A percentile compares a stretch with the other conserved stretches of the same genome.
Evolutionary conservation across 1,140 invertebrate species (phyloP).

Genomic region (Centruroides vittatus): DNA sequence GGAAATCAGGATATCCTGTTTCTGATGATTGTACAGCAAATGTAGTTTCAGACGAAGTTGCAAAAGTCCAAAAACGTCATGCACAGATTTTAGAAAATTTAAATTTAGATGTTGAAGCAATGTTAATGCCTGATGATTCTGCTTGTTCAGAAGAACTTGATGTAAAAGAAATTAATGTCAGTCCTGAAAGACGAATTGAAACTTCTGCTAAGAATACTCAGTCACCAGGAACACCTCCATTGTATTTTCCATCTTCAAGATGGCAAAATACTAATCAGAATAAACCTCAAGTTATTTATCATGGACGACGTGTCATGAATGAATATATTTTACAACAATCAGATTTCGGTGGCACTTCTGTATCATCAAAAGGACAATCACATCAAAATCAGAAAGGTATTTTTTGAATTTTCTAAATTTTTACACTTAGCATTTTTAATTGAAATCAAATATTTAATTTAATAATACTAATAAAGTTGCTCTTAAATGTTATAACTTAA

Average conservation of each 20-base stretch:
- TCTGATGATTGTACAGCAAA: slow-evolving; percentile 2
- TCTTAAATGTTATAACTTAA: too few relatives aligned
- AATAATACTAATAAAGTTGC: too few relatives aligned
- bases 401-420: too few relatives aligned
- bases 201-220: slow-evolving; percentile 4
- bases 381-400: too few relatives aligned
- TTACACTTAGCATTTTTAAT: too few relatives aligned
- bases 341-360: not conserved
- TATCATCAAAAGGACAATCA: too few relatives aligned
- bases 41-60: slow-evolving; percentile 11
- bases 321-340: slow-evolving; percentile 15
- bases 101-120: slow-evolving; percentile 71
- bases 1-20: not conserved
- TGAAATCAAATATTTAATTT: too few relatives aligned
- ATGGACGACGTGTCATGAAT: slow-evolving; percentile 8
- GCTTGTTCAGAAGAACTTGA: slow-evolving; percentile 8
- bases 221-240: slow-evolving; percentile 8
- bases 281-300: too few relatives aligned
- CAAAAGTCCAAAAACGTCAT: slow-evolving; percentile 49
- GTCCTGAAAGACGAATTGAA: slow-evolving; percentile 1
- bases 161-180: not conserved
- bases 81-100: slow-evolving; percentile 64
- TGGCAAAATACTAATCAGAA: not conserved
- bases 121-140: slow-evolving; percentile 33
- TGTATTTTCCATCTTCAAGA: slow-evolving; percentile 10